phyloP scores from a whole-genome alignment of 2,113 vertebrate species.

The Oryzias javanicus region DNA sequence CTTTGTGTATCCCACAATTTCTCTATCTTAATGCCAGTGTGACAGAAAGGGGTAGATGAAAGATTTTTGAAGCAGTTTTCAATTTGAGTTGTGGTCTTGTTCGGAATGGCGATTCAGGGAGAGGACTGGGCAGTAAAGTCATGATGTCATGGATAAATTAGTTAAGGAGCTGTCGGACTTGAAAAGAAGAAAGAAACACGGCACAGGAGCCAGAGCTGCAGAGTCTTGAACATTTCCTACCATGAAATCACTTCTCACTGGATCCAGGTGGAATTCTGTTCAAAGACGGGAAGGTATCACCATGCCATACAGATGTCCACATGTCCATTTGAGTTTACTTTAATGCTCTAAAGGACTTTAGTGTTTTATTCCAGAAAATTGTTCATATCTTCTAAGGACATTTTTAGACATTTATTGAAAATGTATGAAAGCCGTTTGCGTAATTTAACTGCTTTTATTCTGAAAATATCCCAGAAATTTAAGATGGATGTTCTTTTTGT shows the following conservation, averaged over 20 bases:
- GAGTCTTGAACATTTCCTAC: conserved; percentile 39
- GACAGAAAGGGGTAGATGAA: conserved; percentile 59
- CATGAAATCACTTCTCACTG: conserved; percentile 46
- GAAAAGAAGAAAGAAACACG: conserved; percentile 23
- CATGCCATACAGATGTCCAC: background rate
- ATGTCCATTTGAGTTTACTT: no score
- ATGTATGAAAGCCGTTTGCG: background rate
- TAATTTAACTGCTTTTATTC: background rate
- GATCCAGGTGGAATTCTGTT: conserved; percentile 25
- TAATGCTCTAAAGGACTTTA: background rate
- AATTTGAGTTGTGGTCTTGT: conserved; percentile 52
- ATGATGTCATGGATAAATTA: conserved; percentile 59
- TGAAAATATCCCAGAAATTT: background rate
- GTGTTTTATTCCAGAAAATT: background rate
- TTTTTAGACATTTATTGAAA: background rate
- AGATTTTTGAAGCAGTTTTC: conserved; percentile 45
- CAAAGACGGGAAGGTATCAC: conserved; percentile 4
- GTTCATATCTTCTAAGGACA: background rate
- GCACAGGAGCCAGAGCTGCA: conserved; percentile 19
- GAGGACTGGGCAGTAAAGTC: conserved; percentile 56
- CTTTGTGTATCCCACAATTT: conserved; percentile 50
- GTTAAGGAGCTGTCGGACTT: conserved; percentile 36
- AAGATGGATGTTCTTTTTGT: no score
- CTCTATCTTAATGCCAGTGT: conserved; percentile 46
- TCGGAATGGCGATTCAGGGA: conserved; percentile 48